Conservation (phyloP, 2,113 vertebrate species). For the Spheniscus mendiculus region DNA sequence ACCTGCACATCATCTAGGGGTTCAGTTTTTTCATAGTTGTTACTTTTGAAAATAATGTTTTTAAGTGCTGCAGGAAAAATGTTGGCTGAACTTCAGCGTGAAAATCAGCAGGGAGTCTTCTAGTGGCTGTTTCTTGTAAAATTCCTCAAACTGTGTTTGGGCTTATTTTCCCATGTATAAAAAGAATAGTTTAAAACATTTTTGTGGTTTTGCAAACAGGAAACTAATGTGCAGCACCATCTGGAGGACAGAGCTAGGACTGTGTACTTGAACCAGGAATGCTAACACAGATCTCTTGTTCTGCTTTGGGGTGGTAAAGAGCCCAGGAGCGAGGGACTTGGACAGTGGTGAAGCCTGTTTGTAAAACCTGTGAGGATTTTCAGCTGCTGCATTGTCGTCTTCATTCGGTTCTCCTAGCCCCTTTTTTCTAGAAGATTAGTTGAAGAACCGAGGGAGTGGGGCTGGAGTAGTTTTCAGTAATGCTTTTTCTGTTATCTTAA, state of each 20-base stretch:
- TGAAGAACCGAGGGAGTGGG: not conserved
- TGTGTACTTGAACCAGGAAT: not conserved
- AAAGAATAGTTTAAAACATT: not conserved
- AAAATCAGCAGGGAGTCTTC: not conserved
- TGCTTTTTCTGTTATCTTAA: slow-evolving; percentile 55
- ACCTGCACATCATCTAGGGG: not conserved
- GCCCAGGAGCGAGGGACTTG: not conserved
- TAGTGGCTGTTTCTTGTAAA: not conserved
- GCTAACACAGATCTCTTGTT: not conserved
- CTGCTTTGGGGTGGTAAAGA: not conserved
- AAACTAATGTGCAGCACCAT: slow-evolving; percentile 26
- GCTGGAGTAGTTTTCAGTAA: not conserved
- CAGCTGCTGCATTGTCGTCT: not conserved
- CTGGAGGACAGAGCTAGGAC: slow-evolving; percentile 43
- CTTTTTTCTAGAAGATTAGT: not conserved
- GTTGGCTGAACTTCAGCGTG: not conserved
- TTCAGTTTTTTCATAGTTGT: not conserved
- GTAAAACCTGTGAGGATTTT: not conserved
- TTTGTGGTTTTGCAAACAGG: not conserved
- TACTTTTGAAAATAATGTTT: not conserved
- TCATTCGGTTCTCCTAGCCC: not conserved
- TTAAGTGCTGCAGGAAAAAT: not conserved
- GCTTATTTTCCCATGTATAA: not conserved
- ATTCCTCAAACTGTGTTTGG: not conserved
- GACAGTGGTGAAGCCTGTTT: not conserved